These are phyloP conservation scores for Pterocles orientalis DNA, from an alignment of 2,113 vertebrate species.

Conservation along the genomic window DNA sequence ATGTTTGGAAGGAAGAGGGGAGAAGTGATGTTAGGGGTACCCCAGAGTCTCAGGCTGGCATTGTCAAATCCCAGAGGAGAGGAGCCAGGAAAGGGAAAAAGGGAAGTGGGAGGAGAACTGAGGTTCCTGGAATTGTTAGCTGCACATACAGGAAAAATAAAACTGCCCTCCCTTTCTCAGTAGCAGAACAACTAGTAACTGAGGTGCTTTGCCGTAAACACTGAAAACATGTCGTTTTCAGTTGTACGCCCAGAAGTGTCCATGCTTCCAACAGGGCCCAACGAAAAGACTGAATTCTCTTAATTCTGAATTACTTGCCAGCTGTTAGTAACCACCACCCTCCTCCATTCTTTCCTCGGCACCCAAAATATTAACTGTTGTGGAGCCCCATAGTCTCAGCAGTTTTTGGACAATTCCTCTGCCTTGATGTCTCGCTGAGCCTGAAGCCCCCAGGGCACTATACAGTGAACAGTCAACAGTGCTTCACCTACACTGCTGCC, in stretches of 20 bases:
- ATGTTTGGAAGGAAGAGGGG: not conserved
- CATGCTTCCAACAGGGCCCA: not conserved
- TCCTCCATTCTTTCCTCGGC: not conserved
- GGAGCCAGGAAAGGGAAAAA: slow-evolving; percentile 38
- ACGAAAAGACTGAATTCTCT: not conserved
- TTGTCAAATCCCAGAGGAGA: not conserved
- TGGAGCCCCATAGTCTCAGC: not conserved
- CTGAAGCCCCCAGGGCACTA: not conserved
- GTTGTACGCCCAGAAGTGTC: not conserved
- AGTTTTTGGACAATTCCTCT: not conserved
- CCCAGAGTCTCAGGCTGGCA: not conserved
- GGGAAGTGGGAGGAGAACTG: slow-evolving; percentile 41
- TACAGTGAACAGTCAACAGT: rapidly evolving
- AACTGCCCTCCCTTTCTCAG: not conserved
- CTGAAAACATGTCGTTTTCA: not conserved
- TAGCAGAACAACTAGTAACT: not conserved
- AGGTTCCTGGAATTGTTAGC: slow-evolving; percentile 58
- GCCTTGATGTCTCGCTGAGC: rapidly evolving
- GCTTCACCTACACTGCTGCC: not conserved
- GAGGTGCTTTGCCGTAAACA: not conserved
- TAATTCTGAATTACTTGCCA: not conserved
- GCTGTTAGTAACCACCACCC: not conserved
- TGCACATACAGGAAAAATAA: slow-evolving; percentile 34
- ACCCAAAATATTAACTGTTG: not conserved
- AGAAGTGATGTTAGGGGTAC: not conserved